Base-by-base conservation (phyloP, 2,888 invertebrate species). In the Drosophila falleni region DNA sequence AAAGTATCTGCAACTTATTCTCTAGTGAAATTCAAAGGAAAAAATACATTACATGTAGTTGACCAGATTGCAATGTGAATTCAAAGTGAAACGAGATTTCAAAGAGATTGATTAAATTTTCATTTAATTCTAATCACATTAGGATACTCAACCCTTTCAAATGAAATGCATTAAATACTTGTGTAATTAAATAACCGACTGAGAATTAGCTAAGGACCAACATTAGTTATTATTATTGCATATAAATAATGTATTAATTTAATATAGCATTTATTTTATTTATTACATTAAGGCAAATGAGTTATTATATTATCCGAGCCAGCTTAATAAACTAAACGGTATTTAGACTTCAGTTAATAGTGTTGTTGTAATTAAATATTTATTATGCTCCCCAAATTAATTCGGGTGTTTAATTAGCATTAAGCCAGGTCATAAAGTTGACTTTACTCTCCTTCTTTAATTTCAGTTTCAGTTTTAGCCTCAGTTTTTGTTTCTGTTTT, bases 381-480 rank as follows among this genome's bases (percentile, higher is more conserved):
- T 33, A 29, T 46, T 33, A 31, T n/a, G 5, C 15, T n/a, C 15
- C 41, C 41, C 3, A 51, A 33, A 42, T 51, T 33, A 33, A 42
- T 55, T n/a, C 15, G 42, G 23, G 31, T 26, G 19, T 33, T 51
- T 42, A 33, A 51, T 60, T 42, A 26, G 31, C 60, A 42, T 51
- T 60, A 42, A 33, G 42, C 19, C 19, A 33, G 31, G n/a, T n/a
- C 54, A 31, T 42, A 8, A 31, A 16, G 23, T 26, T 16, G 16
- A 13, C 9, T 13, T n/a, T 15, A 4, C 4, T 13, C 13, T 11
- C 13, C 5, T 13, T 10, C 15, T 1, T 16, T 1, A 31, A 50
- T 10, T 35, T 31, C 11, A 10, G 16, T 11, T 31, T 31, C 31
- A 1, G 31, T 3, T 31, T 29, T 2, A 0, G 29, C 8, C 8